These are phyloP conservation scores for Gasteruption jaculator DNA, from an alignment of 2,888 invertebrate species.

Conservation along the genomic window DNA sequence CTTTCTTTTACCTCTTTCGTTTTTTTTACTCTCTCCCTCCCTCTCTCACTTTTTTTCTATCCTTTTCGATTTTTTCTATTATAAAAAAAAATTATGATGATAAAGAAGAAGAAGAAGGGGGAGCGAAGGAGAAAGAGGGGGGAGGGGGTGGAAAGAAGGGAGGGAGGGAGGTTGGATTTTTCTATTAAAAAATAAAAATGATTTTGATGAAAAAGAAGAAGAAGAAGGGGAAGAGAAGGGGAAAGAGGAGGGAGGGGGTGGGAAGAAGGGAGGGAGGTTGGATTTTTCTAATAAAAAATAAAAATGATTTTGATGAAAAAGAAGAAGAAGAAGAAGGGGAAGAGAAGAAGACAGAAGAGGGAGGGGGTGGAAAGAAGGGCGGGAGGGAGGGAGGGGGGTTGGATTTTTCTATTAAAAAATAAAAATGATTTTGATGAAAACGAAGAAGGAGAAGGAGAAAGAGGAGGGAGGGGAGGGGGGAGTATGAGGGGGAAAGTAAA, in stretches of 20 bases:
- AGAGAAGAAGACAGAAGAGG: constrained; percentile 18
- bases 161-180: no score
- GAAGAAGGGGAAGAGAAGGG: constrained; percentile 10
- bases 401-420: no score
- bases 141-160: constrained; percentile 11
- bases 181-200: constrained; percentile 17
- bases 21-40: constrained; percentile 5
- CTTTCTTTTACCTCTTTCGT: neutral
- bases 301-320: no score
- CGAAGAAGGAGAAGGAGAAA: constrained; percentile 15
- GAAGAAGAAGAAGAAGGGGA: constrained; percentile 8
- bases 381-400: constrained; percentile 14
- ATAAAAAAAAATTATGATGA: constrained; percentile 17
- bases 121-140: constrained; percentile 16
- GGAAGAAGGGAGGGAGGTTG: constrained; percentile 11
- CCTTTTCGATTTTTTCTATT: constrained; percentile 4
- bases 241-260: neutral
- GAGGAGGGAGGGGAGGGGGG: constrained; percentile 12
- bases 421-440: no score
- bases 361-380: constrained; percentile 13
- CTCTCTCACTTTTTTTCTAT: constrained; percentile 16
- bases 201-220: no score
- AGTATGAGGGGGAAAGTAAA: constrained; percentile 17
- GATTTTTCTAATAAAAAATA: no score
- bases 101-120: constrained; percentile 8